Percentiles rank a stretch among this genome's conserved stretches.
phyloP scores from a whole-genome alignment of 2,888 invertebrate genomes.

The Plebejus melissa region DNA sequence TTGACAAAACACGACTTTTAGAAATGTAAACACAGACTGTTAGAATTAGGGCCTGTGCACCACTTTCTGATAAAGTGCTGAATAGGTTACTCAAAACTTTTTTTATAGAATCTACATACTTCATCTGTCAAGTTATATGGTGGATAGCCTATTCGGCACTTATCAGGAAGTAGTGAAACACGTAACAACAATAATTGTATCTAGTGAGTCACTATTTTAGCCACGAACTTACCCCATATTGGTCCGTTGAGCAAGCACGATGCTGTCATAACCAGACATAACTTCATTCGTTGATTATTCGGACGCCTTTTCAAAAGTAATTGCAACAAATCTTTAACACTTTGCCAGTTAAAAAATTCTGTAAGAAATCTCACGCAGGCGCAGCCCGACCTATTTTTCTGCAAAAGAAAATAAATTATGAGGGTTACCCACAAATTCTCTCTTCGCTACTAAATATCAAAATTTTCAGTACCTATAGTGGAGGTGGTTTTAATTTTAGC shows the following conservation, averaged over 20 bases:
- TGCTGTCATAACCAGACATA: constrained; percentile 57
- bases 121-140: too few species aligned
- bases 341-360: constrained; percentile 73
- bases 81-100: too few species aligned
- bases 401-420: constrained; percentile 36
- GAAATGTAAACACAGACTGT: too few species aligned
- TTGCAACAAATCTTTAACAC: constrained; percentile 68
- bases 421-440: not conserved
- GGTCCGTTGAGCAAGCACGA: constrained; percentile 65
- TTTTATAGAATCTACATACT: too few species aligned
- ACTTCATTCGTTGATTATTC: constrained; percentile 59
- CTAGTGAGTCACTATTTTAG: too few species aligned
- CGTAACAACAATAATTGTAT: too few species aligned
- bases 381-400: constrained; percentile 58
- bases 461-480: not conserved
- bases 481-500: too few species aligned
- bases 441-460: not conserved
- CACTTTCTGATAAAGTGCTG: too few species aligned
- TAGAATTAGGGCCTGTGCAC: too few species aligned
- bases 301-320: constrained; percentile 73
- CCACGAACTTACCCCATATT: constrained; percentile 59
- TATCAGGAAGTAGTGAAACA: too few species aligned
- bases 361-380: constrained; percentile 49
- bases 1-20: too few species aligned
- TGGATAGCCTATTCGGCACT: too few species aligned